Evolutionary conservation across 2,797 vertebrate genomes (phyloP), one percentile per base, ranked within the genome.

Genomic region (Arctocebus calabarensis): DNA sequence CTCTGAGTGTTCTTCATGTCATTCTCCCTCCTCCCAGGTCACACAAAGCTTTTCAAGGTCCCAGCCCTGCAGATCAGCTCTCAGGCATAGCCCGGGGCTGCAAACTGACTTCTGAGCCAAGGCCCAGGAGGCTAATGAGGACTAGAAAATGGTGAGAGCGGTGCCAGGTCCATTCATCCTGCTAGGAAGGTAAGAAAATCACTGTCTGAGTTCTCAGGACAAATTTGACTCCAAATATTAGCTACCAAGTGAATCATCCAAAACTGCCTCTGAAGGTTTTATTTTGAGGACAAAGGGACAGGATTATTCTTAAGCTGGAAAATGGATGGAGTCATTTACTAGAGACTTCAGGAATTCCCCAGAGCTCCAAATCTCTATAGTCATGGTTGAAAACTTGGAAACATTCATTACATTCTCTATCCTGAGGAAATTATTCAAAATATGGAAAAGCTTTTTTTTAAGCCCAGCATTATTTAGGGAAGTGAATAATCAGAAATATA

Each of bases 351-450:
- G 43, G 13, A 4, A 61, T 77, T 84, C 29, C 29, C 11, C 20
- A 74, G 22, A 59, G 22, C 13, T 84, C 23, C n/a, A 61, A 77
- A 27, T 74, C 22, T 75, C 84, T 48, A 6, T 1, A 59, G 29
- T n/a, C 55, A 43, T 23, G 20, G 78, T 75, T 57, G 40, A 79
- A 94, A 45, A 29, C 16, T 2, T 27, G n/a, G 55, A n/a, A 40
- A 85, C 59, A 34, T 29, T 43, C 14, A 75, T 61, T 61, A 9
- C 12, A 71, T 61, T 37, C 6, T 40, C 45, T 70, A 84, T 32
- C 59, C 74, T 83, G 40, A 66, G 11, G 12, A 86, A 95, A 71
- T 64, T 64, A 86, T 84, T 90, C 37, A 84, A 96, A 84, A 57
- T 73, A 77, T 10, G 4, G 40, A 75, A 87, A 45, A 12, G 0